Base-by-base conservation (phyloP, 2,797 vertebrate genomes). In the Parotocinclus haroldoi region DNA sequence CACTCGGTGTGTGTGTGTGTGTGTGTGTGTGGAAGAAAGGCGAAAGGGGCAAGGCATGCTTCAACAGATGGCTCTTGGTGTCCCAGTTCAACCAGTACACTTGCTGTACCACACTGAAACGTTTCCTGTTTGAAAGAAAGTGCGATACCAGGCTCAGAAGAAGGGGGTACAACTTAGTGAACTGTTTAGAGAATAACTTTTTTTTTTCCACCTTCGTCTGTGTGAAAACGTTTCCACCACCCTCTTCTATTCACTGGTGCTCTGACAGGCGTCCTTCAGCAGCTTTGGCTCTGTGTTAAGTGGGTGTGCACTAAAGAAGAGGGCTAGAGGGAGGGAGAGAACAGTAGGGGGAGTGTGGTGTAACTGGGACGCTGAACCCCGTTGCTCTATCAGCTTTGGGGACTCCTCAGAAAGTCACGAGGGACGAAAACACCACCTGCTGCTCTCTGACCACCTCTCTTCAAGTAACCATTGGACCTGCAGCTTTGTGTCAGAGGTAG, bases 61-160 rank as follows among this genome's bases (percentile, higher is more conserved):
- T 37, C 84, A 86, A 84, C 87, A 90, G 88, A 89, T 88, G 89
- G 83, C 80, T 81, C 51, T 40, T 75, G 80, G 74, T 77, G 79
- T 80, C 78, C 79, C 69, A 36, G 73, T 71, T 72, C 78, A 82
- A 71, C 81, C 76, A 77, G 76, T 64, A 71, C 67, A 58, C 68
- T 66, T 71, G 72, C 82, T 79, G 71, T 77, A 74, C 72, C 75
- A 74, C 64, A 74, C 61, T 57, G 58, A 56, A 66, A 50, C 51
- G 52, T 61, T 59, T 62, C 64, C 67, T 72, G 63, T 68, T 13
- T 36, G 51, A 64, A 62, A 61, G 73, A 53, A 51, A 13, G 59
- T 46, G 39, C 58, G 58, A 65, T 64, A 69, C 59, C 62, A 54
- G 51, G 68, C 64, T 52, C 55, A 56, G 38, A 60, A 62, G 19